These are phyloP conservation scores for Clinocottus analis DNA, from an alignment of 2,113 vertebrate genomes.

Conservation along the genomic window DNA sequence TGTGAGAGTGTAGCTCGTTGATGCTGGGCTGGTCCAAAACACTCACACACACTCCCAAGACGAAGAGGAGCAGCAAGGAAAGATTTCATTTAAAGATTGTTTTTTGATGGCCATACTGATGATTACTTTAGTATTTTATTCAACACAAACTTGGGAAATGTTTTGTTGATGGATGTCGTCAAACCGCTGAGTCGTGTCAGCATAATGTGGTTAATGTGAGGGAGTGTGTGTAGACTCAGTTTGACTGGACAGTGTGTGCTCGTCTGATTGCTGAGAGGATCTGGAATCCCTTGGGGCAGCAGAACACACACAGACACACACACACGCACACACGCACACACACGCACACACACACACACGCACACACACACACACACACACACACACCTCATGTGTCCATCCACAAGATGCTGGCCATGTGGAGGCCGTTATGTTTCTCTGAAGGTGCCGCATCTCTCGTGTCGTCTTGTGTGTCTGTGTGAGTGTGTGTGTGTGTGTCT, in stretches of 20 bases:
- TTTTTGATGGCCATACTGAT: background rate
- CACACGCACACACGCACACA: no score
- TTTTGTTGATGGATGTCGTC: background rate
- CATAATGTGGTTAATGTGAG: constrained; percentile 8
- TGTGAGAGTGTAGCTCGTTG: background rate
- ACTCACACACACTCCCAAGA: background rate
- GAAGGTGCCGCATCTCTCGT: background rate
- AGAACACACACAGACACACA: background rate
- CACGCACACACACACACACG: no score
- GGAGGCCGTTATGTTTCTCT: constrained; percentile 11
- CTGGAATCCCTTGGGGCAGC: background rate
- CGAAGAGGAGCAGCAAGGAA: background rate
- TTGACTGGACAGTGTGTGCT: background rate
- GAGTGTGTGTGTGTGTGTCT: background rate
- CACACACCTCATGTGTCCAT: background rate
- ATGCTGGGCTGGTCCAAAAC: background rate
- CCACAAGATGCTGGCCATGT: constrained; percentile 9
- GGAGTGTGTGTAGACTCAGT: background rate
- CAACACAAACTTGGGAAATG: background rate
- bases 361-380: background rate
- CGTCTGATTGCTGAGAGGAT: constrained; percentile 2
- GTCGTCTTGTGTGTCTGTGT: constrained; percentile 7
- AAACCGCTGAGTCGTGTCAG: background rate
- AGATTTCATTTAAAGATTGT: background rate
- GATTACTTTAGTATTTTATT: no score